Base-by-base conservation (phyloP, 2,113 vertebrate species). In the Nerophis ophidion region DNA sequence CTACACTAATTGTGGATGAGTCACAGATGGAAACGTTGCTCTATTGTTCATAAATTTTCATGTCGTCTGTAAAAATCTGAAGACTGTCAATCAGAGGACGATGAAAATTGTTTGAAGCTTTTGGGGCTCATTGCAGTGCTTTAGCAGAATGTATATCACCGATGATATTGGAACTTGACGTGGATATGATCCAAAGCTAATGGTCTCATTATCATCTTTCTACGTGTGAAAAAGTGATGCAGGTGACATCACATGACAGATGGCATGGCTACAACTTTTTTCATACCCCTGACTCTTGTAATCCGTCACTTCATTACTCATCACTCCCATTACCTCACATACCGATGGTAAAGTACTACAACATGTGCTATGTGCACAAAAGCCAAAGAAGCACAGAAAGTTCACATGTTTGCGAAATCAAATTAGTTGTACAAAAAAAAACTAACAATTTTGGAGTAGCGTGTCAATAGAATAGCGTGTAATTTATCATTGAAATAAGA, bases 131-230 rank as follows among this genome's bases (percentile, higher is more conserved):
- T 60, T 70, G 64, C 68, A 62, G 77, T 50, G 50, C 63, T 51
- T 46, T 33, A 71, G 68, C 49, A 38, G 45, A 69, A 48, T 68
- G 61, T 61, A 60, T 67, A 51, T 63, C 64, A 77, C 71, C 46
- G 6, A 75, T 72, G 58, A 79, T 74, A 80, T 76, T 55, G 35
- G 53, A 79, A 80, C 34, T 48, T 67, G 71, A 76, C 62, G 58
- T 62, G 46, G 75, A 75, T 65, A 75, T 63, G 44, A 80, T 78
- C 64, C 68, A 70, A 72, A 71, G 65, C 76, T 72, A 65, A 71
- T 80, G 72, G 74, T 63, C 60, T 71, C 65, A 14, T 70, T 61
- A 63, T 68, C 46, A 55, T 62, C 36, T 60, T 26, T 16, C 11
- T 38, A 4, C 44, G 61, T 45, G 46, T 55, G 35, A 55, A 55